Evolutionary conservation across 1,140 invertebrate species (phyloP), one percentile per base, ranked within the genome.

Genomic region (Drosophila auraria): DNA sequence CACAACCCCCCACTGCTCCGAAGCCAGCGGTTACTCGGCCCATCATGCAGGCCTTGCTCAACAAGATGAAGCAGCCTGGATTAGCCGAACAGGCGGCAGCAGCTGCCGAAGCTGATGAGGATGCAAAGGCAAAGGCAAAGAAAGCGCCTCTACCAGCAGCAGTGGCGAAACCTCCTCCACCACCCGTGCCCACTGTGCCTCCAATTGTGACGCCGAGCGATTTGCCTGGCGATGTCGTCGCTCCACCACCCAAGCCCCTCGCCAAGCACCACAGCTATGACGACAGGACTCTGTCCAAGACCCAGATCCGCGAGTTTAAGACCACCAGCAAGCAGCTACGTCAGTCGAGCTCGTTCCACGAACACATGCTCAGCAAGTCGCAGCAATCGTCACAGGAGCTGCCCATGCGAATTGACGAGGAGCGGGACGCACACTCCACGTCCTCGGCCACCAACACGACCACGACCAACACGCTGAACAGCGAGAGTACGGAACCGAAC

Each of bases 271-370:
- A 94, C 20, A 95, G 94, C 58, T 95, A 95, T 57, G 94, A 95
- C 63, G 94, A 95, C 73, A 94, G 94, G 87, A 95, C 94, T 11
- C 69, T 95, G 23, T 95, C 94, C 2, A 95, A 94, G 80, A 94
- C 94, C 75, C 94, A 95, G 93, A 95, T 95, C 69, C 94, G 94
- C 60, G 94, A 95, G 75, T 95, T 95, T 73, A 95, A 95, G 87
- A 94, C 93, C 87, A 94, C 93, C 11, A 94, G 94, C 60, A 94
- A 94, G 72, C 94, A 94, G 81, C 93, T 94, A 72, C 93, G 94
- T 2, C 95, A 95, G 89, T 95, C 94, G 64, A 94, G 94, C 93
- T 95, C 94, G 11, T 95, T 95, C 69, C 94, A 95, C 74, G 94
- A 95, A 81, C 94, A 95, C 84, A 94, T 95, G 91, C 83, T 95